Conservation (phyloP, 30 jellyfish, hydroid and myxozoan genomes). For the Sanderia malayensis region DNA sequence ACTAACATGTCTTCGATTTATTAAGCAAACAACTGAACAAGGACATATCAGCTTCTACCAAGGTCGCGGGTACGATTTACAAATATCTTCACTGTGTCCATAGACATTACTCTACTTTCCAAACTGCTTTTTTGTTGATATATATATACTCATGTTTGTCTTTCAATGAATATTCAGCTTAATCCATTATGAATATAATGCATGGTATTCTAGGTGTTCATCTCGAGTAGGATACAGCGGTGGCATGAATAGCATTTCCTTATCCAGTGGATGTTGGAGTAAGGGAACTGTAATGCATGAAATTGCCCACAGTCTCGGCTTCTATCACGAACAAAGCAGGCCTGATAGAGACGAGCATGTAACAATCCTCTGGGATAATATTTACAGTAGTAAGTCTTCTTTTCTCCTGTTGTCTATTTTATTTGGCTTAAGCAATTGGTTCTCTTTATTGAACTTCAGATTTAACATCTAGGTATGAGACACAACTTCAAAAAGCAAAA, state of each 20-base stretch:
- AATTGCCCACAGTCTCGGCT: constrained; percentile 10
- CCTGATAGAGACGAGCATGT: constrained; percentile 11
- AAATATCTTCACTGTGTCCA: no score
- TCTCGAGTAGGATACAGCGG: constrained; percentile 28
- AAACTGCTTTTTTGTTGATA: no score
- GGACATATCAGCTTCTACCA: constrained; percentile 7
- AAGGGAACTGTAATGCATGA: constrained; percentile 8
- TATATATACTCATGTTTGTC: no score
- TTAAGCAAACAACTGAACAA: background rate
- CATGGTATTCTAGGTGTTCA: constrained; percentile 20
- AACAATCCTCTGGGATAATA: background rate
- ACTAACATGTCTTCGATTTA: constrained; percentile 14
- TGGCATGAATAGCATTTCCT: background rate
- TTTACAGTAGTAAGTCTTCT: background rate
- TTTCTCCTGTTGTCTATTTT: no score
- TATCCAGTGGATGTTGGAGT: background rate
- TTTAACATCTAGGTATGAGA: no score
- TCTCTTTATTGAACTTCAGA: no score
- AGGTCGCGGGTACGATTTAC: constrained; percentile 15
- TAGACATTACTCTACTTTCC: no score
- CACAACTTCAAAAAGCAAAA: constrained; percentile 56
- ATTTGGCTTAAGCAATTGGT: no score
- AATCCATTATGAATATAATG: no score
- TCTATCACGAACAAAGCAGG: constrained; percentile 10
- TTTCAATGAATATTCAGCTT: no score